Evolutionary conservation across 2,113 vertebrate species (phyloP), one percentile per base, ranked within the genome.

Genomic region (Corythoichthys intestinalis): DNA sequence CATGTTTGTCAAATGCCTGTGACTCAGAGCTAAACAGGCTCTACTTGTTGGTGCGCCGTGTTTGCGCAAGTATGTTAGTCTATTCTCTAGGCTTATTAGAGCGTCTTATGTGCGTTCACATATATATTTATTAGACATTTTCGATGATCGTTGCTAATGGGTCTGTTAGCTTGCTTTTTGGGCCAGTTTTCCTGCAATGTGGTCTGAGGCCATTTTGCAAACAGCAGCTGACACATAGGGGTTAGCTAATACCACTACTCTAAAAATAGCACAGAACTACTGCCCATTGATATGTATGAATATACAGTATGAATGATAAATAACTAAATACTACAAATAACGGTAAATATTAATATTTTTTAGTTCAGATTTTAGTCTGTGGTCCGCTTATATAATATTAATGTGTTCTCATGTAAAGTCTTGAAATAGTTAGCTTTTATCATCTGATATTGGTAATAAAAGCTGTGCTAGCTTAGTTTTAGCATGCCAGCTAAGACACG

Each of bases 1-100:
- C 56, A 54, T 70, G 71, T 83, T 81, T 78, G 81, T 82, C 82
- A 73, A 61, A 63, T 69, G 1, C 41, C 71, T 83, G 85, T 90
- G 85, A 87, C 71, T 90, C 87, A 82, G 67, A 73, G 20, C 53
- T 56, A 71, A 91, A 91, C 90, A 85, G 85, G 86, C 78, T 91
- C 65, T 72, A 86, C 86, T 88, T 80, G 87, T 88, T 87, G 76
- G 48, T 4, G 35, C 50, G 66, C 35, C 61, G 53, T 37, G 2
- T 69, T 67, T 81, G 74, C 60, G 54, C 53, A 61, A 17, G 63
- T 59, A 54, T 61, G 48, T 69, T 47, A 39, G 73, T 60, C 50
- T 17, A 34, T 20, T 57, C 28, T 54, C 56, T 15, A 11, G 68
- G 49, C n/a, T 61, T 65, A 28, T 68, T 62, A 35, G 35, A 38